A percentile compares a stretch with the other conserved stretches of the same genome.
These are phyloP conservation scores for Heterochromis multidens DNA, from an alignment of 2,113 vertebrate genomes.

Conservation along the genomic window DNA sequence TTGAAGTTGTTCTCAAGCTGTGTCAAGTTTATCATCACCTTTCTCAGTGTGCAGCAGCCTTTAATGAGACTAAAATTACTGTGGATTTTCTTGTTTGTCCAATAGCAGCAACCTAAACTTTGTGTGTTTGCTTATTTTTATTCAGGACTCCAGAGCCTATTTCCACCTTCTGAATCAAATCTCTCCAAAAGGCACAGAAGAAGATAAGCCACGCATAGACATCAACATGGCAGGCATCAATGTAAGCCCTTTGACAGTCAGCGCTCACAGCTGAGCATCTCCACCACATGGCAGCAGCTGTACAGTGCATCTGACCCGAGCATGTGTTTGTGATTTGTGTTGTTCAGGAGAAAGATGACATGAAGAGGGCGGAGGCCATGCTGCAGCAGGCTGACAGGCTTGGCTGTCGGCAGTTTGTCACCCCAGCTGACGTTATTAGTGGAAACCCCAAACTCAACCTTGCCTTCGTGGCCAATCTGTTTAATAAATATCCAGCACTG, in stretches of 20 bases:
- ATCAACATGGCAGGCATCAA: constrained; percentile 89
- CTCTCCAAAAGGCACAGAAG: constrained; percentile 92
- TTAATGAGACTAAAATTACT: neutral
- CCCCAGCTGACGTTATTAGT: constrained; percentile 85
- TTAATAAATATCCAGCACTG: constrained; percentile 95
- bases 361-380: constrained; percentile 91
- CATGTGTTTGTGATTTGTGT: neutral
- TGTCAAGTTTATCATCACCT: neutral
- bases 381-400: constrained; percentile 89
- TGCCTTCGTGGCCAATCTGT: constrained; percentile 94
- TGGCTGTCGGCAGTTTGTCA: constrained; percentile 94
- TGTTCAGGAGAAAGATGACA: constrained; percentile 86
- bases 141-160: constrained; percentile 92
- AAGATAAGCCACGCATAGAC: constrained; percentile 83
- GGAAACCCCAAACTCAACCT: constrained; percentile 96
- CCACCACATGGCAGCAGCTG: constrained; percentile 8
- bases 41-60: neutral
- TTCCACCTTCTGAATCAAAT: constrained; percentile 94
- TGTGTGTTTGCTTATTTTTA: neutral
- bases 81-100: neutral
- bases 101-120: neutral
- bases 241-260: constrained; percentile 71
- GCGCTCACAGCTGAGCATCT: neutral
- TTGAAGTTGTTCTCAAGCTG: neutral
- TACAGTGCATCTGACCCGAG: neutral